Evolutionary conservation across 2,797 vertebrate genomes (phyloP), one percentile per base, ranked within the genome.

Genomic region (Gymnoscopelus braueri): DNA sequence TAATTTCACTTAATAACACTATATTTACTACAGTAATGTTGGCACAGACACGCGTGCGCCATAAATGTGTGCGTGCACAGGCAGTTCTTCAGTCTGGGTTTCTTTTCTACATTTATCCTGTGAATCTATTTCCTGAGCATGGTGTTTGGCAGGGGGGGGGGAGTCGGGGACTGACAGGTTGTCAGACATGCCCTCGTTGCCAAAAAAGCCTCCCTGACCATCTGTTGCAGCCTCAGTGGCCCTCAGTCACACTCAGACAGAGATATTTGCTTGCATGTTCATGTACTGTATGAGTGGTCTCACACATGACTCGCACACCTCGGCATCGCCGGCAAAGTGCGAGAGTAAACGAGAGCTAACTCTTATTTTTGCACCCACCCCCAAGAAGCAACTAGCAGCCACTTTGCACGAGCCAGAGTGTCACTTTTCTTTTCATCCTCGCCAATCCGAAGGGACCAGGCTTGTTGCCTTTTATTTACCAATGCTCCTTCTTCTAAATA

Each of bases 131-230:
- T 58, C 63, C 60, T 55, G 58, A 65, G 39, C 60, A 9, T 23
- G 58, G 67, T 39, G 35, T 39, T 39, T 39, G 35, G 19, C 19
- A 19, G 35, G 35, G 35, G 35, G 39, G 8, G 68, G 66, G 61
- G 63, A 73, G n/a, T n/a, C n/a, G n/a, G 67, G 56, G 55, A 50
- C 65, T 66, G 77, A 78, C 76, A 80, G 63, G 63, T 49, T 79
- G 77, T 80, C 77, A 66, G 70, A 60, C 69, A 29, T 47, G 71
- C 39, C 58, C 53, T 47, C 52, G 29, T 65, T 66, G 73, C 74
- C 61, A 71, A 56, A 44, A 44, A 44, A 65, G 79, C 52, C 64
- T 72, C 29, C 65, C 71, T 51, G 35, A 63, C 79, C 73, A 83
- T 79, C 70, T 79, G 57, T 65, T 63, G 23, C 32, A 51, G 35